Base-by-base conservation (phyloP, 2,888 invertebrate genomes). In the Eristalinus aeneus region DNA sequence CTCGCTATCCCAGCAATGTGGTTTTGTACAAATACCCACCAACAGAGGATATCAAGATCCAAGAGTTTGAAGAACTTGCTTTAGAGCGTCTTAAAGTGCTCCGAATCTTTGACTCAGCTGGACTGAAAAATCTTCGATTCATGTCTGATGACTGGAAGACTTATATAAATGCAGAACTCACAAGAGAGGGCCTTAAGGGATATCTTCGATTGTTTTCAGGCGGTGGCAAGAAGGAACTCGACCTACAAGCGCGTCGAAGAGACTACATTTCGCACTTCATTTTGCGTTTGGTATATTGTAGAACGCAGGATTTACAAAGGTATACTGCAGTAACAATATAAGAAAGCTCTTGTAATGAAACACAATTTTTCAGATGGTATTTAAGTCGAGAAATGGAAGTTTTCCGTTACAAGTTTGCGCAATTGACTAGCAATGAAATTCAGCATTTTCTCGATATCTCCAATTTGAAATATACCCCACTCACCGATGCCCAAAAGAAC, bases 221-320 rank as follows among this genome's bases (percentile, higher is more conserved):
- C 74, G 53, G 72, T 0, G 88, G 82, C 10, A 93, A 94, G 54
- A 93, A 93, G 12, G 95, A 96, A 84, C 90, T 93, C 1, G 95
- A 96, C 90, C 91, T 95, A 58, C 94, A 95, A 90, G 94, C 95
- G 0, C 94, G 97, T 74, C 94, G 94, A 36, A 94, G 95, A 85
- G 99, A 99, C 92, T 96, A 97, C 90, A 94, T 98, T 68, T 97
- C 99, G 0, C 99, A 99, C 92, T 99, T 97, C 91, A 97, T 99
- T 89, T 93, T 99, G 2, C 94, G 98, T 75, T 92, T 99, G 77
- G 98, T 98, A 0, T 99, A 97, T 92, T 98, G 98, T 90, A 94
- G 96, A 89, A 96, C 96, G 23, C 96, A 97, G 88, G 98, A 98
- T 75, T 93, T 97, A 46, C 94, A 96, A 36, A 94, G 92, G 91